Conservation (phyloP, 2,113 vertebrate species). For the Salvelinus fontinalis region DNA sequence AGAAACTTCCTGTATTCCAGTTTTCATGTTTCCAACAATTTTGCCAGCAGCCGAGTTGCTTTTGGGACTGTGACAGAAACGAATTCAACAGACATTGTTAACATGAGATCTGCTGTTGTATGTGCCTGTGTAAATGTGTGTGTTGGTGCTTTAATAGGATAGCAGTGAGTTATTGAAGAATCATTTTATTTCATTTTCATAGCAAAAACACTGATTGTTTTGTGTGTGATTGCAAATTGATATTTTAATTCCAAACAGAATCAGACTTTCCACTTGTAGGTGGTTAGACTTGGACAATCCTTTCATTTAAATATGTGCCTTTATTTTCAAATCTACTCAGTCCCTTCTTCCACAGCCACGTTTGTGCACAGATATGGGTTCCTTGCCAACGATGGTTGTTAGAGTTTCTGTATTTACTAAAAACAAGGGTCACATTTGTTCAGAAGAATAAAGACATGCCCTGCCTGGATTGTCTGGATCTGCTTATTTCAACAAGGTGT, state of each 20-base stretch:
- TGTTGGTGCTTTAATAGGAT: slow-evolving; percentile 22
- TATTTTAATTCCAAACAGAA: slow-evolving; percentile 2
- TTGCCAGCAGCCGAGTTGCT: slow-evolving; percentile 18
- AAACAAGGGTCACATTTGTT: slow-evolving; percentile 38
- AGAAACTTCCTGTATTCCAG: slow-evolving; percentile 16
- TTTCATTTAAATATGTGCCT: background rate
- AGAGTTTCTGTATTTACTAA: slow-evolving; percentile 40
- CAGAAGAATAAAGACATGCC: slow-evolving; percentile 50
- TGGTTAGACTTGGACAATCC: slow-evolving; percentile 6
- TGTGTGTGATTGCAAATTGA: background rate
- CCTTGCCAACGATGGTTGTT: slow-evolving; percentile 9
- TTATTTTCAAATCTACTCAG: slow-evolving; percentile 27
- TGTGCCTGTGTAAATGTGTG: slow-evolving; percentile 8
- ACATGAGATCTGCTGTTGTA: background rate
- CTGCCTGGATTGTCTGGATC: slow-evolving; percentile 20
- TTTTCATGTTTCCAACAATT: background rate
- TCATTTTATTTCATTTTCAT: slow-evolving; percentile 17
- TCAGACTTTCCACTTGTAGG: background rate
- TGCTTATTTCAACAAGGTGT: slow-evolving; percentile 30
- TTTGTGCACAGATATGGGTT: slow-evolving; percentile 21
- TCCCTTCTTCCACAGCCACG: slow-evolving; percentile 22
- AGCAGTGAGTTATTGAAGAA: slow-evolving; percentile 6
- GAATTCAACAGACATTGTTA: background rate
- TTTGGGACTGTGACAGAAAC: background rate
- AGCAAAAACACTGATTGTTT: slow-evolving; percentile 4